Conservation (phyloP, 2,888 invertebrate species). For the Phengaris alcon region DNA sequence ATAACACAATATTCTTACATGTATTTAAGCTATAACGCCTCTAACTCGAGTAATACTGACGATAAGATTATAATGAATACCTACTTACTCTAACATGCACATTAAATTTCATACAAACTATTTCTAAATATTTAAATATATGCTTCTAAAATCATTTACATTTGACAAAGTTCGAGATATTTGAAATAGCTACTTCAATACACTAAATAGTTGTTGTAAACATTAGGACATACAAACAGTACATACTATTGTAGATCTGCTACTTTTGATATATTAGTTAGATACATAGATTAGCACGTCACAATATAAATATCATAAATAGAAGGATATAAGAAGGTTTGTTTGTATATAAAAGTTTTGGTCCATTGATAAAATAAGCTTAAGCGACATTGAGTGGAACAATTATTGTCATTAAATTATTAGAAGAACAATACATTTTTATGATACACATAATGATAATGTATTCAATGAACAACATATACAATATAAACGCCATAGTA, state of each 20-base stretch:
- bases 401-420: constrained; percentile 22
- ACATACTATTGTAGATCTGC: neutral
- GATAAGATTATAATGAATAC: neutral
- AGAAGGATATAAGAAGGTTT: neutral
- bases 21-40: neutral
- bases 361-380: constrained; percentile 15
- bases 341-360: neutral
- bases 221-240: neutral
- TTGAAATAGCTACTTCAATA: neutral
- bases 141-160: constrained; percentile 41
- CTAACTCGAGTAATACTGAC: neutral
- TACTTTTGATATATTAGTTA: constrained; percentile 10
- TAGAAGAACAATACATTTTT: neutral
- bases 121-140: neutral
- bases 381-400: neutral
- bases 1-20: neutral
- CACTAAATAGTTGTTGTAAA: constrained; percentile 12
- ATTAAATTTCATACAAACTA: neutral
- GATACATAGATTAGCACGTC: neutral
- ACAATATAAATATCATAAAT: constrained; percentile 15
- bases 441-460: neutral
- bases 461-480: constrained; percentile 6
- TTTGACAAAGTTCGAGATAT: constrained; percentile 36
- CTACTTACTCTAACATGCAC: constrained; percentile 11
- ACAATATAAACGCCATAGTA: constrained; percentile 3